phyloP scores from a whole-genome alignment of 2,888 invertebrate genomes.

The Andrena dorsata region DNA sequence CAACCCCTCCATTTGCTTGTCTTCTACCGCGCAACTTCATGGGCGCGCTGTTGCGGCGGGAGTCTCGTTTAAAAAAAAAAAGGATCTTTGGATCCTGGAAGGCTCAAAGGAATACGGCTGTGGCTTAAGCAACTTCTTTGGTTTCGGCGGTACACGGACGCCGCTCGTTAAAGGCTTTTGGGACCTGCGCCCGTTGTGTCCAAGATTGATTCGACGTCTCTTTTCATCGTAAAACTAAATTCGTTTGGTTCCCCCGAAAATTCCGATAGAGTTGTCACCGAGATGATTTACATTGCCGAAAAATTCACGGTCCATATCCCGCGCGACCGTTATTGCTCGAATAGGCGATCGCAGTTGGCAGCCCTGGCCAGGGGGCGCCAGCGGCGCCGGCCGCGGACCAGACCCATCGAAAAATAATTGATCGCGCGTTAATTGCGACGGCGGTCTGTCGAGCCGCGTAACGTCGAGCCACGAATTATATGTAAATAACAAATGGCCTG shows the following conservation, averaged over 20 bases:
- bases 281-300: neutral
- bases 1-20: neutral
- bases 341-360: constrained; percentile 26
- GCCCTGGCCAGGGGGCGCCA: constrained; percentile 31
- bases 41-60: neutral
- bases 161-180: no score
- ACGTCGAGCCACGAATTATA: constrained; percentile 78
- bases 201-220: no score
- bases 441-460: constrained; percentile 70
- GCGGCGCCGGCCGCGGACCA: constrained; percentile 24
- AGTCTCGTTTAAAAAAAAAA: neutral
- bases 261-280: neutral
- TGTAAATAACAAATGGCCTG: constrained; percentile 81
- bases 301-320: neutral
- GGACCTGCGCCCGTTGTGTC: no score
- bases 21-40: neutral
- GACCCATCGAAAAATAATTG: constrained; percentile 76
- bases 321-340: constrained; percentile 38
- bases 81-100: neutral
- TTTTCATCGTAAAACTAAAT: no score
- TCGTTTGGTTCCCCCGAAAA: no score
- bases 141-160: no score
- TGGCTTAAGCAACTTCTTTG: no score
- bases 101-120: no score
- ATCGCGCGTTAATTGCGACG: constrained; percentile 78